Percentiles rank a stretch among this genome's conserved stretches.
phyloP scores from a whole-genome alignment of 2,113 vertebrate species.

The Nerophis ophidion region DNA sequence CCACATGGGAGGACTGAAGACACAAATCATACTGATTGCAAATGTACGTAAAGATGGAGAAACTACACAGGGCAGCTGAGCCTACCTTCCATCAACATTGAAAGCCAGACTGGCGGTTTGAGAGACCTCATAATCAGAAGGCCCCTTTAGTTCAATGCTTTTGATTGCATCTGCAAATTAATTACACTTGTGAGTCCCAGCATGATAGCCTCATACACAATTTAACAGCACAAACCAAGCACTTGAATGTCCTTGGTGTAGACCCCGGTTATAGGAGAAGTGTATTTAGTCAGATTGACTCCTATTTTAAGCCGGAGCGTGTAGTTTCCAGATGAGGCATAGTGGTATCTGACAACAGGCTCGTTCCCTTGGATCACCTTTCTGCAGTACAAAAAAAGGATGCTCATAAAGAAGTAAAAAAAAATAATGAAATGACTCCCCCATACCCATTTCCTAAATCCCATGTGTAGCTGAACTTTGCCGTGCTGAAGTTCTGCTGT shows the following conservation, averaged over 20 bases:
- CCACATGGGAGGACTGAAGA: conserved; percentile 75
- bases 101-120: conserved; percentile 73
- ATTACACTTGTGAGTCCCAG: conserved; percentile 2
- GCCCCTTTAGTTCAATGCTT: conserved; percentile 73
- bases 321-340: conserved; percentile 67
- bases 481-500: conserved; percentile 67
- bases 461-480: conserved; percentile 80
- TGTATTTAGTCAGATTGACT: conserved; percentile 54
- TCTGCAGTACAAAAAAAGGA: conserved; percentile 45
- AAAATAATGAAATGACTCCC: not conserved
- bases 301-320: conserved; percentile 70
- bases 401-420: not conserved
- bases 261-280: conserved; percentile 60
- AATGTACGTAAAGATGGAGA: not conserved
- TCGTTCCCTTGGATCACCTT: conserved; percentile 73
- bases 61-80: not conserved
- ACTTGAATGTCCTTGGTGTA: conserved; percentile 74
- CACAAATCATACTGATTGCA: not conserved
- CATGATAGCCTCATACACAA: not conserved
- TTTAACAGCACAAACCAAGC: conserved; percentile 64
- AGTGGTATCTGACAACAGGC: conserved; percentile 72
- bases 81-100: conserved; percentile 83
- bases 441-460: conserved; percentile 82
- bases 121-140: conserved; percentile 69
- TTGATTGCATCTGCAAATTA: conserved; percentile 75